Evolutionary conservation across 2,113 vertebrate species (phyloP), one percentile per base, ranked within the genome.

Genomic region (Pithys albifrons): DNA sequence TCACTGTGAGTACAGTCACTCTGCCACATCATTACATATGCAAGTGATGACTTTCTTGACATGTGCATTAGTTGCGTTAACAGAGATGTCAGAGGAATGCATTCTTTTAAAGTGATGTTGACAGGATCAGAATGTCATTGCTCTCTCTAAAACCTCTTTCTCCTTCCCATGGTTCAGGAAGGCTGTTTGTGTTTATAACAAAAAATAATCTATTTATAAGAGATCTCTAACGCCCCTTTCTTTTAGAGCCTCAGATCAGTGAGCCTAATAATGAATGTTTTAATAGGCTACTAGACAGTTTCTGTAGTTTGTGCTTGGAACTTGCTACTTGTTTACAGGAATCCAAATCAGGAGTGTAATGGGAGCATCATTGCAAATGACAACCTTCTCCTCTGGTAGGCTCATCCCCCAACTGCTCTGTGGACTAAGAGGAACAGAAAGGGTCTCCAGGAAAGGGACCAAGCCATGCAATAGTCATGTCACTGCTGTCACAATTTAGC

Each of bases 11-110:
- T 35, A 31, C 69, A 73, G 59, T 29, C 43, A 10, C 73, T 77
- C 73, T 87, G 65, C 73, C 0, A 0, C 61, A 46, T 64, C 64
- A 51, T 93, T 88, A 84, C 25, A 1, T 59, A 51, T 12, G 67
- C 67, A 89, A 3, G 0, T 20, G 73, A 62, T 57, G 51, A 64
- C 67, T 83, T 95, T n/a, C 75, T 55, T 91, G 86, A 92, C 84
- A 92, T 84, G 91, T 93, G 91, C 79, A 81, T 92, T 84, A 92
- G 70, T 11, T 71, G 61, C 0, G 0, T 85, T 94, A 93, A 96
- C 77, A 82, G 79, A 95, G 80, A 89, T 75, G 73, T 91, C 84
- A 89, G 70, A 83, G 80, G 74, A 85, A 73, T 18, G 43, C 62
- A 31, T 48, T 80, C 69, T 79, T 45, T 55, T 10, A 62, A 48